Conservation (phyloP, 2,113 vertebrate species). For the Malaclemys terrapin region DNA sequence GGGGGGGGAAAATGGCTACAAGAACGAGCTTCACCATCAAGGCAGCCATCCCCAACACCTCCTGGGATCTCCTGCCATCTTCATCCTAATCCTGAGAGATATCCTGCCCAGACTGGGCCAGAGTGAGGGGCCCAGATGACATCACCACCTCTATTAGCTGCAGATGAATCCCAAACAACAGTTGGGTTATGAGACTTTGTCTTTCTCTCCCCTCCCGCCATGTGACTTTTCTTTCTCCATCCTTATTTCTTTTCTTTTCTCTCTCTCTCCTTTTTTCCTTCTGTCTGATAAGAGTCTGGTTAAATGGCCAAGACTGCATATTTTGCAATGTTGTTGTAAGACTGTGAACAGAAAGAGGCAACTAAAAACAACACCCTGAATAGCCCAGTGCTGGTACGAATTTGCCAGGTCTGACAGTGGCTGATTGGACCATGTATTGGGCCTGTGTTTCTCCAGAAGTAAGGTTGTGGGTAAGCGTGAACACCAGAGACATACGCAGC, state of each 20-base stretch:
- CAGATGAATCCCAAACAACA: neutral
- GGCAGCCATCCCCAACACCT: neutral
- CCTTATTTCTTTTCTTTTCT: too few species aligned
- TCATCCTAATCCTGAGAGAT: neutral
- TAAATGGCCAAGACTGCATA: neutral
- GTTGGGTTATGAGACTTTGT: too few species aligned
- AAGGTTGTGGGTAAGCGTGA: neutral
- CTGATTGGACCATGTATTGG: neutral
- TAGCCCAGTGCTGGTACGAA: neutral
- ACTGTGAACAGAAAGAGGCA: neutral
- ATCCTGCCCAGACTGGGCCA: neutral
- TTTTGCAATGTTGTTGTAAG: neutral
- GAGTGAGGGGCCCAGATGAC: neutral
- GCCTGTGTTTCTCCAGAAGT: neutral
- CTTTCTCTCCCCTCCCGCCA: too few species aligned
- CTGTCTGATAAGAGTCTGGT: too few species aligned
- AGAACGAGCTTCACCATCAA: neutral
- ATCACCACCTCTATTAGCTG: neutral
- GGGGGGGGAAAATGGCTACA: neutral
- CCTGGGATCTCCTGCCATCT: neutral
- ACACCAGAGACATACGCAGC: neutral
- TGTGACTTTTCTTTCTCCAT: too few species aligned
- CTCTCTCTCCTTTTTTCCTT: too few species aligned
- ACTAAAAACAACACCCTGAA: neutral
- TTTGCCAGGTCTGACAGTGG: neutral